Percentiles rank a stretch among this genome's conserved stretches.
Evolutionary conservation across 2,113 vertebrate genomes (phyloP).

Genomic region (Elephas maximus): DNA sequence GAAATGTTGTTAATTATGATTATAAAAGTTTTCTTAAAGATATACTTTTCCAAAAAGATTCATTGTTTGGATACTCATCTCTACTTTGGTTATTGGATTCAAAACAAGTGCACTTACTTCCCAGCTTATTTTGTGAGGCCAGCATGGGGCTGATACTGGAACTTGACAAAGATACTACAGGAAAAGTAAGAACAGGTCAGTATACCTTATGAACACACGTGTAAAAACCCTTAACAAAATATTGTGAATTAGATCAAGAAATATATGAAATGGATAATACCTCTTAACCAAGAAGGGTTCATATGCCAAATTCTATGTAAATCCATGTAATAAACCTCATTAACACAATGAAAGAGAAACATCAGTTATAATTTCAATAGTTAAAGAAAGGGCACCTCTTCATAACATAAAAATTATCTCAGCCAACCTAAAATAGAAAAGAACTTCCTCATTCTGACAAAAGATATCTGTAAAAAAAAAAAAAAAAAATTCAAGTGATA

Average conservation of each 20-base stretch:
- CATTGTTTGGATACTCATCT: not conserved
- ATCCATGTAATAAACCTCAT: not conserved
- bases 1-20: constrained; percentile 13
- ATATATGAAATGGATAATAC: not conserved
- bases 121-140: not conserved
- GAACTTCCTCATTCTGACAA: not conserved
- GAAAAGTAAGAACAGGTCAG: not conserved
- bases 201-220: not conserved
- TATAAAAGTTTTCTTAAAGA: constrained; percentile 11
- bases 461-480: not conserved
- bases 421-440: constrained; percentile 5
- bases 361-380: not conserved
- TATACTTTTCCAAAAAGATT: not conserved
- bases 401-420: not conserved
- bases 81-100: not conserved
- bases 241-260: not conserved
- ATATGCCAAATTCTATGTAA: not conserved
- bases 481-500: not conserved
- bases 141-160: not conserved
- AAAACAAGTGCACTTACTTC: not conserved
- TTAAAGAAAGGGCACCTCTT: not conserved
- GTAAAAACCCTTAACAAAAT: not conserved
- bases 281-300: not conserved
- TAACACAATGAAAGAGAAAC: not conserved
- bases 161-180: not conserved